Evolutionary conservation across 1,140 invertebrate genomes (phyloP).

Genomic region (Aphelenchoides fujianensis): DNA sequence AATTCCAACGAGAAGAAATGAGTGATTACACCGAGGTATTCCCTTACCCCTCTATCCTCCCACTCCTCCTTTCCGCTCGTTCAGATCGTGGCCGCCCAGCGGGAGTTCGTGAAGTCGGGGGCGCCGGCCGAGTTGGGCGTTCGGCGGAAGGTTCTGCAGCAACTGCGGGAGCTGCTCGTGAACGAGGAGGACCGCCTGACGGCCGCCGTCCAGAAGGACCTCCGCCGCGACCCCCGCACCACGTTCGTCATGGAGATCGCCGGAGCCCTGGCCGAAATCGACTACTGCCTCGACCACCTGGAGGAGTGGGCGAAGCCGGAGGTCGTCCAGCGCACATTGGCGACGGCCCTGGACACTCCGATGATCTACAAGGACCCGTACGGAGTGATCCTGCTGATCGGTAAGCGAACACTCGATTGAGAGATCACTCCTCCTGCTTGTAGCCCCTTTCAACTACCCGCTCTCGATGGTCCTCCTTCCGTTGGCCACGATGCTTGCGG

Average conservation of each 20-base stretch:
- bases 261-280: slow-evolving; percentile 49
- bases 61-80: too few species aligned
- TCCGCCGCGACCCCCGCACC: slow-evolving; percentile 36
- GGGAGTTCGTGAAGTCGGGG: slow-evolving; percentile 38
- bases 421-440: too few species aligned
- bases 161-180: slow-evolving; percentile 24
- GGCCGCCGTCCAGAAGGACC: slow-evolving; percentile 57
- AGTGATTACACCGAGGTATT: too few species aligned
- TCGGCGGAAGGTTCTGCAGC: slow-evolving; percentile 27
- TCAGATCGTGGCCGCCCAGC: slow-evolving; percentile 34
- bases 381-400: slow-evolving; percentile 44
- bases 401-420: too few species aligned
- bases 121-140: slow-evolving; percentile 13
- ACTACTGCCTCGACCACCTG: slow-evolving; percentile 52
- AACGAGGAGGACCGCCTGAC: slow-evolving; percentile 23
- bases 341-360: slow-evolving; percentile 40
- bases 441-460: slow-evolving; percentile 98
- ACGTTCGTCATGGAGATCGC: slow-evolving; percentile 48
- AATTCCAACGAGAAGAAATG: too few species aligned
- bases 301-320: slow-evolving; percentile 35
- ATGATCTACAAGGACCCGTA: slow-evolving; percentile 34
- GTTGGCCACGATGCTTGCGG: slow-evolving; percentile 80
- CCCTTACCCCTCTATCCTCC: too few species aligned
- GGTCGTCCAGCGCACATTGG: slow-evolving; percentile 36
- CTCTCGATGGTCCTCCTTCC: slow-evolving; percentile 78